Evolutionary conservation across 2,797 vertebrate species (phyloP).

Genomic region (Phrynocephalus forsythii): DNA sequence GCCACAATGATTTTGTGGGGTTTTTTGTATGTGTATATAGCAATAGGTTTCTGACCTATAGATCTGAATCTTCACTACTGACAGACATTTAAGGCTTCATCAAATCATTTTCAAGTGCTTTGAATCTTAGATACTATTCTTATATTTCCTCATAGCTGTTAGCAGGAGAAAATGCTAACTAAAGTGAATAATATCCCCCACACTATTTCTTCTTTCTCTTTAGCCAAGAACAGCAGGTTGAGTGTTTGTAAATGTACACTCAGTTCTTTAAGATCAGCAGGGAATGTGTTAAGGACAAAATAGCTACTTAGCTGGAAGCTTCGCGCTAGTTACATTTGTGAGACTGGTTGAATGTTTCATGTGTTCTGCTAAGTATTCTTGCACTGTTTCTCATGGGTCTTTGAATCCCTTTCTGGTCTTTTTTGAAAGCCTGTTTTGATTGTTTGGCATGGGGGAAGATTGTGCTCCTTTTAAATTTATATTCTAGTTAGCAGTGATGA

Average conservation of each 20-base stretch:
- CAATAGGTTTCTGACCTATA: not conserved
- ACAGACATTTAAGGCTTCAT: conserved; percentile 25
- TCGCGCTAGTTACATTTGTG: conserved; percentile 61
- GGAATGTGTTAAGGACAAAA: conserved; percentile 40
- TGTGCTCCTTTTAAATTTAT: conserved; percentile 64
- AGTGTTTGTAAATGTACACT: conserved; percentile 34
- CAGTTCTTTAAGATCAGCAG: conserved; percentile 43
- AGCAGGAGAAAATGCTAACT: conserved; percentile 22
- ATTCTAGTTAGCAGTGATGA: conserved; percentile 63
- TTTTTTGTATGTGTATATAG: too few species aligned
- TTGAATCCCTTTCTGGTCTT: conserved; percentile 61
- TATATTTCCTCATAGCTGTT: conserved; percentile 52
- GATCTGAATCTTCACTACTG: not conserved
- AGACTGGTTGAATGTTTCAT: conserved; percentile 67
- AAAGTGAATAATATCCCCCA: conserved; percentile 10
- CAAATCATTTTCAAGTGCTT: conserved; percentile 16
- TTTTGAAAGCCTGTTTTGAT: conserved; percentile 64
- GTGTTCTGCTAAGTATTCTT: conserved; percentile 61
- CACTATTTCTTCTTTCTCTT: not conserved
- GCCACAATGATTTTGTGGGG: too few species aligned
- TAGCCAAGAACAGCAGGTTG: conserved; percentile 56
- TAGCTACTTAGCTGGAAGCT: conserved; percentile 47
- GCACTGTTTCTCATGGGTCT: conserved; percentile 61
- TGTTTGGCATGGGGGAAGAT: conserved; percentile 65
- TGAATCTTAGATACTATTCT: conserved; percentile 45